Evolutionary conservation across 1,140 invertebrate species (phyloP).

Genomic region (Theocolax elegans): DNA sequence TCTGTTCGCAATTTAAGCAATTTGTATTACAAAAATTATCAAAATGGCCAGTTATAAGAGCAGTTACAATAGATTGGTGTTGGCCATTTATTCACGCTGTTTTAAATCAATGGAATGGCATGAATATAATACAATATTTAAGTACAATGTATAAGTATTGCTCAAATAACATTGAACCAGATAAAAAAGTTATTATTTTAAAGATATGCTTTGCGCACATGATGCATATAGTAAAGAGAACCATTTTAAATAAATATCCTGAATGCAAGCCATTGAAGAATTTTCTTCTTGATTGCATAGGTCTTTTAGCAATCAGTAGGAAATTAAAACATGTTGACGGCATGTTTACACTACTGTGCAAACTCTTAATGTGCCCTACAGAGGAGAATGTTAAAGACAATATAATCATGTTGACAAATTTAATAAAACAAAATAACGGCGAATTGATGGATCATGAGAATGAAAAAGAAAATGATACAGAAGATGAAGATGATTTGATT

Average conservation of each 20-base stretch:
- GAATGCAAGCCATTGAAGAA: neutral
- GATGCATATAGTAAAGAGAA: neutral
- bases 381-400: no score
- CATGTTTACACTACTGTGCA: neutral
- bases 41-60: slow-evolving; percentile 7
- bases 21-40: neutral
- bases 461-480: no score
- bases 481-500: no score
- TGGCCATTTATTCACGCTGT: slow-evolving; percentile 20
- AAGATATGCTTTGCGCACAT: neutral
- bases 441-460: no score
- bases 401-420: no score
- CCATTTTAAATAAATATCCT: neutral
- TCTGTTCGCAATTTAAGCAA: neutral
- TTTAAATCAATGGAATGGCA: neutral
- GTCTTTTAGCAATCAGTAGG: neutral
- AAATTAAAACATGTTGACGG: neutral
- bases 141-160: neutral
- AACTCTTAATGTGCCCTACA: no score
- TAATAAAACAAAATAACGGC: no score
- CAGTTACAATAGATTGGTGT: slow-evolving; percentile 12
- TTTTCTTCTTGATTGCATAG: neutral
- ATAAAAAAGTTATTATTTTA: neutral
- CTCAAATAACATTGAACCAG: neutral
- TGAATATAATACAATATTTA: neutral